Evolutionary conservation across 1,140 invertebrate species (phyloP), one percentile per base, ranked within the genome.

Genomic region (Drosophila lini): DNA sequence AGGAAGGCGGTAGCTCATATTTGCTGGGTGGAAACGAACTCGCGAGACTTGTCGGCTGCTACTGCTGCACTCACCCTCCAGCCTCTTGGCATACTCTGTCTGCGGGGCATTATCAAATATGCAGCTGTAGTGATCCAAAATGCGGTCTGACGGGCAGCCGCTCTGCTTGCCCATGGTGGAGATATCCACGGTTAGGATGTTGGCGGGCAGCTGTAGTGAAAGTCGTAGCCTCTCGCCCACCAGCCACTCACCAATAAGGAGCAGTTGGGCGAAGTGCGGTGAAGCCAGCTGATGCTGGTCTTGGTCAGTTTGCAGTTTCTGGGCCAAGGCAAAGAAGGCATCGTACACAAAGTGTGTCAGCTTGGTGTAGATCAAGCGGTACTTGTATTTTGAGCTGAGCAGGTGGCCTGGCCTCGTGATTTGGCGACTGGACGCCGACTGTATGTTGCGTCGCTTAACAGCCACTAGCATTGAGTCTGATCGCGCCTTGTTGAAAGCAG

Each of bases 401-500:
- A 90, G 45, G 31, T 90, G 90, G 1, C 85, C 76, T 3, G 91
- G 91, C 0, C 91, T 83, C 0, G 89, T 74, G 8, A 88, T 58
- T 31, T 80, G 80, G 2, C 68, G 79, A 42, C 68, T 76, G 8
- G 69, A 69, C 7, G 70, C 60, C 0, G 78, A 44, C 40, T 82
- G 78, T 2, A 90, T 78, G 41, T 91, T 70, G 16, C 86, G 81
- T 3, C 90, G 78, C 53, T 91, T 92, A 1, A 91, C 62, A 0
- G 89, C 80, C 40, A 92, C 89, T 10, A 95, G 93, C 91, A 96
- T 93, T 22, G 94, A 93, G 70, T 94, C 93, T 0, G 92, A 64
- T 6, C 94, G 91, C 5, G 95, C 93, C 74, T 94, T 94, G 0
- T 92, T 84, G 73, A 96, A 94, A 0, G 94, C 95, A 0, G 92